These are phyloP conservation scores for Eupithecia pulchellata DNA, from an alignment of 2,888 invertebrate genomes.

Conservation along the genomic window DNA sequence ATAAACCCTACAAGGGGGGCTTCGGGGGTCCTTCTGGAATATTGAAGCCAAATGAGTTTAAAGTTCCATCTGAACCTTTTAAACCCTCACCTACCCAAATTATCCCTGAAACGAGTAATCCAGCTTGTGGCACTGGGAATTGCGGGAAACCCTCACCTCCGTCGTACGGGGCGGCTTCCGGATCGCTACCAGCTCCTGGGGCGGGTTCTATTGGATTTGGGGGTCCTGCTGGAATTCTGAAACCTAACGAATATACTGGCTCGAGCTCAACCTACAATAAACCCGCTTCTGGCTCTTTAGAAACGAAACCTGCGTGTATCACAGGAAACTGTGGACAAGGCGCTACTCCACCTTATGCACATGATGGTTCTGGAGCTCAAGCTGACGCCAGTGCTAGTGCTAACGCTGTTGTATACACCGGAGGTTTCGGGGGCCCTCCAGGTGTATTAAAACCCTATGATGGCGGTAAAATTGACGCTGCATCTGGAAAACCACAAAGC, in stretches of 20 bases:
- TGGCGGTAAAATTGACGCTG: slow-evolving; percentile 54
- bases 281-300: slow-evolving; percentile 32
- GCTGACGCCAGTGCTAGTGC: slow-evolving; percentile 32
- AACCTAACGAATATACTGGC: slow-evolving; percentile 59
- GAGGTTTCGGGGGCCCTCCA: slow-evolving; percentile 78
- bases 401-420: slow-evolving; percentile 60
- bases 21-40: slow-evolving; percentile 64
- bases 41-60: slow-evolving; percentile 62
- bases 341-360: background rate
- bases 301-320: slow-evolving; percentile 23
- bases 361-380: slow-evolving; percentile 26
- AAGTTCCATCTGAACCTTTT: slow-evolving; percentile 37
- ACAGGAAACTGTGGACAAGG: slow-evolving; percentile 25
- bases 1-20: slow-evolving; percentile 57
- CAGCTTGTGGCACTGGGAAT: slow-evolving; percentile 38
- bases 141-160: slow-evolving; percentile 32
- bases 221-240: slow-evolving; percentile 61
- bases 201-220: slow-evolving; percentile 56
- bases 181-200: slow-evolving; percentile 16
- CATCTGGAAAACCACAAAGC: slow-evolving; percentile 35
- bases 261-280: slow-evolving; percentile 25
- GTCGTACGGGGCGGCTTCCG: slow-evolving; percentile 18
- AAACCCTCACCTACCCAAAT: slow-evolving; percentile 19
- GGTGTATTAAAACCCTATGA: slow-evolving; percentile 74
- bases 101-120: slow-evolving; percentile 10